Evolutionary conservation across 2,113 vertebrate species (phyloP).

Genomic region (Otus sunia): DNA sequence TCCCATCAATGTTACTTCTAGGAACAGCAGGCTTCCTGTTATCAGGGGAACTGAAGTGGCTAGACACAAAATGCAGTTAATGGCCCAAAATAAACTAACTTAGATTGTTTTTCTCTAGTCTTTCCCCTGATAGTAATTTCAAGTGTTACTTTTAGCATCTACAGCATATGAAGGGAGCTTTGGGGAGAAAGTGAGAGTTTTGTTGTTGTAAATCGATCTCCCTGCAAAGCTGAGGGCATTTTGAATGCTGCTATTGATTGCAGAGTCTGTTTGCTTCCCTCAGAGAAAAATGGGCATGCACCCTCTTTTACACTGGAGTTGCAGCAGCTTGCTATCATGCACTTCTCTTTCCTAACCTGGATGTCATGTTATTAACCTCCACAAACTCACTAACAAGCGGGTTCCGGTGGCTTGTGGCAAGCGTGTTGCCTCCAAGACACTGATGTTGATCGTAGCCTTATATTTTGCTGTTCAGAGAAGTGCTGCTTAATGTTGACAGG

Average conservation of each 20-base stretch:
- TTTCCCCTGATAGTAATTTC: neutral
- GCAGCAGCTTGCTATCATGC: neutral
- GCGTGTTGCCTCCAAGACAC: neutral
- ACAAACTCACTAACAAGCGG: accelerated
- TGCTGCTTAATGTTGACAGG: neutral
- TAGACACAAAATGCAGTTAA: neutral
- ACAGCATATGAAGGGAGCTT: neutral
- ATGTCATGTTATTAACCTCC: neutral
- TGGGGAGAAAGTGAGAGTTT: neutral
- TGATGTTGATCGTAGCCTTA: neutral
- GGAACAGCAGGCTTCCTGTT: neutral
- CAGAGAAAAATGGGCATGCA: accelerated
- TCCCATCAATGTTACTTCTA: neutral
- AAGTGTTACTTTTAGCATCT: slow-evolving; percentile 30
- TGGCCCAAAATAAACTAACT: slow-evolving; percentile 8
- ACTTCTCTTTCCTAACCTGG: neutral
- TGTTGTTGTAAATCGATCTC: neutral
- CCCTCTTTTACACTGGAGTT: neutral
- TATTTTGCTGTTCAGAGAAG: neutral
- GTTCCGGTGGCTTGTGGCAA: neutral
- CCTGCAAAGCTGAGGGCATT: neutral
- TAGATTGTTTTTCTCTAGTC: neutral
- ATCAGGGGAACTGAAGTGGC: neutral
- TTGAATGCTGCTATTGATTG: neutral
- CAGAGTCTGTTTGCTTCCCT: neutral